Evolutionary conservation across 2,888 invertebrate species (phyloP), one percentile per base, ranked within the genome.

Genomic region (Lithophane leautieri): DNA sequence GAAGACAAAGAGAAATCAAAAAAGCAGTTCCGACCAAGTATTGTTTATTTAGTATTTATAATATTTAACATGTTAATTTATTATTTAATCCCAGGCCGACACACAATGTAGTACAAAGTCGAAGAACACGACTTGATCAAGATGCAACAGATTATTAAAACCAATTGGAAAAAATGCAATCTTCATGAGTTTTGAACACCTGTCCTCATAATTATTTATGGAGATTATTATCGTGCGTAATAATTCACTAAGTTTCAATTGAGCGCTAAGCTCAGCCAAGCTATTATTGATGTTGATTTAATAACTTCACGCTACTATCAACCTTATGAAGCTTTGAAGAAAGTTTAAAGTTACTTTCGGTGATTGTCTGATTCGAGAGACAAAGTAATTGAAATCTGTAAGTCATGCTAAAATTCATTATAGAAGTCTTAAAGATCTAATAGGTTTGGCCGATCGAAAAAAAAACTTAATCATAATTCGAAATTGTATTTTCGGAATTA

Each of bases 211-310:
- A 87, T 93, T 94, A 95, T 95, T 96, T 96, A 96, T 95, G 91
- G 83, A 94, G 94, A 96, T 95, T 95, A 94, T 95, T 94, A 95
- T 95, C 95, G 95, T 95, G 95, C 92, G 94, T 94, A 94, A 95
- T 95, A 95, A 94, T 95, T 95, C 94, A 94, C 94, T 94, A 94
- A 93, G 92, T 93, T 93, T 94, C 94, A 94, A 94, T 95, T 94
- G 94, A 86, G 82, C 87, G 81, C 84, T 87, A 87, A 85, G 82
- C 87, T 81, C 74, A 80, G 77, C 79, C 58, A 79, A 71, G 73
- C 79, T 83, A 78, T 78, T 88, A 88, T 86, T 81, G 86, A 81
- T 81, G 78, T 85, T 86, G 78, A 81, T 85, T 85, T 81, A 78
- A 79, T 65, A 73, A 61, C 34, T 70, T 14, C 47, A 78, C 0